Evolutionary conservation across 2,113 vertebrate genomes (phyloP).

Genomic region (Megaceryle torquata): DNA sequence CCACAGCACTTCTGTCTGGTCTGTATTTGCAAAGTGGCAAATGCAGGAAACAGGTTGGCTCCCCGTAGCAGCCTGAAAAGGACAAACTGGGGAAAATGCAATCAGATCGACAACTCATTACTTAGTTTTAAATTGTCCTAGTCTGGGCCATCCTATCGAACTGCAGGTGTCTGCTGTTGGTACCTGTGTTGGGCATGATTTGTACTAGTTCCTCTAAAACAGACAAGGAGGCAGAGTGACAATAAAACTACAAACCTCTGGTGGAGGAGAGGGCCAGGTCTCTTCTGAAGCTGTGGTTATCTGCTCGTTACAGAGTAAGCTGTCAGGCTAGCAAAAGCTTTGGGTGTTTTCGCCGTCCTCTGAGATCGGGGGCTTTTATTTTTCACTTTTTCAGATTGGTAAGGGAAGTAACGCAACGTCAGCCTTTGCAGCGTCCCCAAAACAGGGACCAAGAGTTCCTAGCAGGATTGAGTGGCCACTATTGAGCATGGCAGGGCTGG

Average conservation of each 20-base stretch:
- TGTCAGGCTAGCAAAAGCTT: neutral
- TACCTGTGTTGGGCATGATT: neutral
- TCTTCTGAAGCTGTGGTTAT: neutral
- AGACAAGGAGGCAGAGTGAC: neutral
- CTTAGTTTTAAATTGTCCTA: neutral
- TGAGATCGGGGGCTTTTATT: neutral
- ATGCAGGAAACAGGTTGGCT: neutral
- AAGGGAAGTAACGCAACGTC: neutral
- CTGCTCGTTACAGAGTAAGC: neutral
- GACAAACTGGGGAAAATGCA: neutral
- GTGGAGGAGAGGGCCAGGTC: neutral
- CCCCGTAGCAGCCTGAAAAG: neutral
- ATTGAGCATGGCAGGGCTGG: neutral
- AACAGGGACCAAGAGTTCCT: neutral
- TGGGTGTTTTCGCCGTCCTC: neutral
- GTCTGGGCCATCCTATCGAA: neutral
- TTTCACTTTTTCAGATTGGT: neutral
- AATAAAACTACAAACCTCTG: neutral
- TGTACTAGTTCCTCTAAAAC: neutral
- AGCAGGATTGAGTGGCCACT: neutral
- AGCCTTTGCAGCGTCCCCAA: neutral
- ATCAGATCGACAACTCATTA: neutral
- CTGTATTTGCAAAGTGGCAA: neutral
- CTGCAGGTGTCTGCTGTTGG: neutral
- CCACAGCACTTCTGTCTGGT: neutral